These are phyloP conservation scores for Bilobella aurantiaca DNA, from an alignment of 1,140 invertebrate species.

Conservation along the genomic window DNA sequence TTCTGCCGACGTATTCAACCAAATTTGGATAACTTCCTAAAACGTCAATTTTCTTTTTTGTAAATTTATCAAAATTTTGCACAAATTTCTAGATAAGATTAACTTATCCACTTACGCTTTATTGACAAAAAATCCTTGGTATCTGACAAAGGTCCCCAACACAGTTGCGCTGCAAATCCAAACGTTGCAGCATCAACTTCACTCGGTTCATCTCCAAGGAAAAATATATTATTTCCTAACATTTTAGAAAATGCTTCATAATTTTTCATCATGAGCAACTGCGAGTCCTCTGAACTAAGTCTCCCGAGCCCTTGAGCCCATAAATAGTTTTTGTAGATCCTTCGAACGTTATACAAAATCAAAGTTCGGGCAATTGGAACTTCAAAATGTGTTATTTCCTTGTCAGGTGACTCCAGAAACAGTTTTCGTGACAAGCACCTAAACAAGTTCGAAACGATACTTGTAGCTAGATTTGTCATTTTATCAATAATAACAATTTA, in stretches of 20 bases:
- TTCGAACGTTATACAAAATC: background rate
- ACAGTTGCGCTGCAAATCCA: conserved; percentile 10
- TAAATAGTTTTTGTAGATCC: background rate
- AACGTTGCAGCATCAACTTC: conserved; percentile 22
- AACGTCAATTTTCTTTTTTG: background rate
- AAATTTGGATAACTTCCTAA: conserved; percentile 11
- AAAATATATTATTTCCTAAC: conserved; percentile 19
- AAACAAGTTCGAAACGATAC: background rate
- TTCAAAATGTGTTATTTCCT: conserved; percentile 1
- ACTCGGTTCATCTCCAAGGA: conserved; percentile 18
- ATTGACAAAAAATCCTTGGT: background rate
- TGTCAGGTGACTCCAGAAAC: background rate
- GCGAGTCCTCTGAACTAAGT: conserved; percentile 13
- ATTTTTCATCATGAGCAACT: background rate
- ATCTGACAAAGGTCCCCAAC: background rate
- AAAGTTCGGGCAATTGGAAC: conserved; percentile 1
- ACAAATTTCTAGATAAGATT: no score
- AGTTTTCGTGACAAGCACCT: background rate
- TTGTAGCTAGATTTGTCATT: background rate
- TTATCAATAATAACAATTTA: no score
- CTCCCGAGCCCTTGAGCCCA: conserved; percentile 19
- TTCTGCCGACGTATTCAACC: conserved; percentile 3
- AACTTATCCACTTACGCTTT: background rate
- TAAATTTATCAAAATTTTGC: no score
- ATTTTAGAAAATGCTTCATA: background rate